Evolutionary conservation across 1,140 invertebrate species (phyloP), one percentile per base, ranked within the genome.

Genomic region (Lordiphosa stackelbergi): DNA sequence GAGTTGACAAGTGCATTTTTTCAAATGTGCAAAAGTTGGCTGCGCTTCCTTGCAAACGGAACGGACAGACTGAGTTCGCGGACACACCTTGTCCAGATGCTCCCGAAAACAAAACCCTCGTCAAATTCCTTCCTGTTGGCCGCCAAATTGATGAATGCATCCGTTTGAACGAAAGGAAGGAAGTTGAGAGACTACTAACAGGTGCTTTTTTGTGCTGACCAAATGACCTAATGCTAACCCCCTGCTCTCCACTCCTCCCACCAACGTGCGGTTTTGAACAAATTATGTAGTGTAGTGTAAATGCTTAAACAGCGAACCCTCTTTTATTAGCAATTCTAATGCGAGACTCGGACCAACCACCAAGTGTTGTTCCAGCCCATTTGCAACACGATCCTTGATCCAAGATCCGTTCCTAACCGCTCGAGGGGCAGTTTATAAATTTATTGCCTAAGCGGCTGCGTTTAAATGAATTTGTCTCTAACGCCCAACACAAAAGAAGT

Each of bases 391-490:
- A 57, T 62, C 54, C 62, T 9, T 42, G 45, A 64, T 59, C 34
- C 46, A 8, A 10, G 58, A 63, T 62, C 51, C 34, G 49, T 31
- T 13, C 64, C 63, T 69, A 68, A 64, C 38, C 64, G 54, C 58
- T 37, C n/a, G 37, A 54, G 61, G 66, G 68, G 62, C 74, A 85
- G 81, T 85, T 74, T 75, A 85, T 85, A 85, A 85, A 85, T 85
- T 85, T 70, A 81, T 75, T 68, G 77, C 64, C 77, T 72, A 78
- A 79, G 61, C 73, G 68, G 55, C 68, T 46, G 47, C 47, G 47
- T 61, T 74, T 66, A 85, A 81, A 85, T 85, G 71, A 85, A 85
- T 85, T 85, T 85, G 81, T 85, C 81, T 85, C 81, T 85, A 85
- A 85, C 74, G 74, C 79, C 81, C 81, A 65, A 66, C 37, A 52